Evolutionary conservation across 2,797 vertebrate species (phyloP).

Genomic region (Ficedula albicollis): DNA sequence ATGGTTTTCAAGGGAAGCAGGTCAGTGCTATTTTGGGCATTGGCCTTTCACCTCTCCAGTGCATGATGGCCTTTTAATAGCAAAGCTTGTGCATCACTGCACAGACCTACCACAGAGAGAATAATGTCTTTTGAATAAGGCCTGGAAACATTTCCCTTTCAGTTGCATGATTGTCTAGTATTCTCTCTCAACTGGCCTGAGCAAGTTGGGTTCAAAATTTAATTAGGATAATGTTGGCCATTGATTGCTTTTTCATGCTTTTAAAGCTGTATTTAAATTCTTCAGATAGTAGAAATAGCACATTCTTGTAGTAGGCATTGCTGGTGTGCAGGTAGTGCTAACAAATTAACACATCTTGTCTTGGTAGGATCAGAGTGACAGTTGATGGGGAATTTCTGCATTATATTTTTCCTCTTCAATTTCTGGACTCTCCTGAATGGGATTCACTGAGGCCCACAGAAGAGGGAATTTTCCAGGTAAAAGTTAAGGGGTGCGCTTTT

Average conservation of each 20-base stretch:
- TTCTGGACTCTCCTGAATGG: conserved; percentile 98
- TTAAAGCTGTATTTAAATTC: not conserved
- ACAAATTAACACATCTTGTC: conserved; percentile 50
- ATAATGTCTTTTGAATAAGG: not conserved
- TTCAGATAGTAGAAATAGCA: not conserved
- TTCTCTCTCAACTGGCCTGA: not conserved
- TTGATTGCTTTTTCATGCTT: not conserved
- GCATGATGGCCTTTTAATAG: not conserved
- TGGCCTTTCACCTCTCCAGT: not conserved
- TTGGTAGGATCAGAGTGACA: conserved; percentile 89
- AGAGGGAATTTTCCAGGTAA: conserved; percentile 94
- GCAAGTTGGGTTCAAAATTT: not conserved
- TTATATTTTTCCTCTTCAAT: conserved; percentile 94
- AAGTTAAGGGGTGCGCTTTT: not conserved
- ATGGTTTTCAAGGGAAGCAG: not conserved
- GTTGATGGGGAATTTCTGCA: conserved; percentile 97
- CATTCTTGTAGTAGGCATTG: not conserved
- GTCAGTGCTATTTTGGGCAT: not conserved
- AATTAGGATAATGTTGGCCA: not conserved
- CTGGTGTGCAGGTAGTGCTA: not conserved
- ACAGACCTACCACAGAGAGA: not conserved
- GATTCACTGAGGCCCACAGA: conserved; percentile 94
- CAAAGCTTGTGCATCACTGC: not conserved
- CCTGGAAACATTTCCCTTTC: not conserved
- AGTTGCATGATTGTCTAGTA: not conserved